Evolutionary conservation across 2,888 invertebrate genomes (phyloP).

Genomic region (Cryptosula pallasiana): DNA sequence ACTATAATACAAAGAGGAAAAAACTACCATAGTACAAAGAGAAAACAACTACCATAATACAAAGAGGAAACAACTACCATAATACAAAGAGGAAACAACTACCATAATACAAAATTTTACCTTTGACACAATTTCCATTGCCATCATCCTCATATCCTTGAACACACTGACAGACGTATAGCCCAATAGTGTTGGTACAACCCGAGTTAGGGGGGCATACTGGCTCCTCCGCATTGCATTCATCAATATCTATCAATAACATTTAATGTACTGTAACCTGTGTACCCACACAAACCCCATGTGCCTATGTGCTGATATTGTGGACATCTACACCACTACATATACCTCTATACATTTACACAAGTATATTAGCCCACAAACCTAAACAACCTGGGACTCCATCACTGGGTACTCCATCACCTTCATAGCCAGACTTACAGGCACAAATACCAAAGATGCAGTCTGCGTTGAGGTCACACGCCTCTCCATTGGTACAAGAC

Average conservation of each 20-base stretch:
- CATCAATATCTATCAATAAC: conserved; percentile 67
- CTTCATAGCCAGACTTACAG: background rate
- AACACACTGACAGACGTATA: conserved; percentile 75
- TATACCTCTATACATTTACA: too few species aligned
- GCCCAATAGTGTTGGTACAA: conserved; percentile 75
- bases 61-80: too few species aligned
- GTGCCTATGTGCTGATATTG: too few species aligned
- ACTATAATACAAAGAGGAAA: too few species aligned
- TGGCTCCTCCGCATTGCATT: conserved; percentile 68
- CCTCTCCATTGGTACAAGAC: background rate
- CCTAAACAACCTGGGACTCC: conserved; percentile 10
- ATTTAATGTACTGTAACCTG: too few species aligned
- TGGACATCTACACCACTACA: too few species aligned
- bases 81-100: too few species aligned
- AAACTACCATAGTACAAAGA: too few species aligned
- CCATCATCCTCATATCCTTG: conserved; percentile 70
- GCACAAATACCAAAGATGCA: background rate
- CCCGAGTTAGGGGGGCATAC: conserved; percentile 71
- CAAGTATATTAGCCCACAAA: too few species aligned
- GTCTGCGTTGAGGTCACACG: background rate
- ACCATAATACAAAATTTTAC: background rate
- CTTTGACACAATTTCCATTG: conserved; percentile 15
- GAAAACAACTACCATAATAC: too few species aligned
- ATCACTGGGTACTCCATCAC: conserved; percentile 48
- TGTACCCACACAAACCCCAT: too few species aligned